Evolutionary conservation across 2,797 vertebrate genomes (phyloP).

Genomic region (Petrocephalus sullivani): DNA sequence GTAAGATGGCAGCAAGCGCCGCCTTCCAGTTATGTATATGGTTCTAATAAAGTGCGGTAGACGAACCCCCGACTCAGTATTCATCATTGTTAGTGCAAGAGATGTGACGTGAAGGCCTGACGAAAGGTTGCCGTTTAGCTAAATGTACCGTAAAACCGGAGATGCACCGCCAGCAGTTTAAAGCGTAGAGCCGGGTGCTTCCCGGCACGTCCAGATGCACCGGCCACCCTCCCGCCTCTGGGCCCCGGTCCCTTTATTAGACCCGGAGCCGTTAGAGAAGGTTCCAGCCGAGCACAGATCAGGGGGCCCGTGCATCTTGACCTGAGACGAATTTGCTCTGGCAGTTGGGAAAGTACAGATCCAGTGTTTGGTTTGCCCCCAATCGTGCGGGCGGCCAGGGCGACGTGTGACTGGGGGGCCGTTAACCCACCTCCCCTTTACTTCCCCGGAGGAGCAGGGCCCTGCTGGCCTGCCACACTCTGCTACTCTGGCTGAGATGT

Average conservation of each 20-base stretch:
- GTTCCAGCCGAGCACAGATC: neutral
- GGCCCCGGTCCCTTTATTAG: neutral
- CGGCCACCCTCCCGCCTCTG: neutral
- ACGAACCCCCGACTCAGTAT: neutral
- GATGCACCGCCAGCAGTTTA: neutral
- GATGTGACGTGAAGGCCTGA: neutral
- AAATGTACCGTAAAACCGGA: neutral
- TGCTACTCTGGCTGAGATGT: conserved; percentile 13
- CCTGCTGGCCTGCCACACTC: neutral
- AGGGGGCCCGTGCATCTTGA: conserved; percentile 50
- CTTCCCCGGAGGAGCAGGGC: neutral
- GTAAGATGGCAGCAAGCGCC: neutral
- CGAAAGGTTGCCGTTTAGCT: neutral
- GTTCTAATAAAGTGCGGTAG: neutral
- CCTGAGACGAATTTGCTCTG: conserved; percentile 55
- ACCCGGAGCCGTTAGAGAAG: neutral
- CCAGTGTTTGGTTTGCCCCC: neutral
- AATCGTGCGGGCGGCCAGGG: neutral
- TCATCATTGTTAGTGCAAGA: neutral
- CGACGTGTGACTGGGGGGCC: neutral
- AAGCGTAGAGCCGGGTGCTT: neutral
- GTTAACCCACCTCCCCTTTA: neutral
- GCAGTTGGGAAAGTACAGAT: conserved; percentile 17
- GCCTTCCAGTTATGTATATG: neutral
- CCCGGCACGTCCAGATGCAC: neutral